Conservation (phyloP, 2,797 vertebrate species). For the Neosilurus mollespiculum region DNA sequence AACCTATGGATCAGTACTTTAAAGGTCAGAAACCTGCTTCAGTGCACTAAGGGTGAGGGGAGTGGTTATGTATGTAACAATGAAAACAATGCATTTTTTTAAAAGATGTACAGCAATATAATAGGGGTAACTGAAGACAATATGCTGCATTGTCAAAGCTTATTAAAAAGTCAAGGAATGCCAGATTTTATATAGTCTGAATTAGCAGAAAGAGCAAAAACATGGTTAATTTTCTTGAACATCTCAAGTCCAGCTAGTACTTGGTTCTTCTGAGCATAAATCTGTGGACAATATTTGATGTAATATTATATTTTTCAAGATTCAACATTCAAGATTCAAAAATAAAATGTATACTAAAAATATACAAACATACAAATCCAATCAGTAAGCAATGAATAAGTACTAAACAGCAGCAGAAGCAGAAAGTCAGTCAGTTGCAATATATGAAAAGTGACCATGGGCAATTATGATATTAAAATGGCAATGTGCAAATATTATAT, state of each 20-base stretch:
- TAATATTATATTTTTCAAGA: background rate
- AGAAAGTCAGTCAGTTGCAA: too few relatives aligned
- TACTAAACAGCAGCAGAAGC: too few relatives aligned
- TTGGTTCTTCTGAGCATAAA: background rate
- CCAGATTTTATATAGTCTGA: background rate
- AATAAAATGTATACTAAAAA: too few relatives aligned
- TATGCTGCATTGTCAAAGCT: background rate
- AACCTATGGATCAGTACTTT: background rate
- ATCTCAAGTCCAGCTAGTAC: background rate
- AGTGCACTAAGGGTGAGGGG: background rate
- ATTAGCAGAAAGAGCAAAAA: background rate
- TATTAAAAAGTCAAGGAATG: background rate
- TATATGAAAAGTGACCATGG: too few relatives aligned
- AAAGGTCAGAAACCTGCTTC: background rate
- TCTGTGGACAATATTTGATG: background rate
- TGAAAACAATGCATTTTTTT: background rate
- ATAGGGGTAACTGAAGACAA: background rate
- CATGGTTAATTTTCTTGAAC: background rate
- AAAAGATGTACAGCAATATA: background rate
- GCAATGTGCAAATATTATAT: too few relatives aligned
- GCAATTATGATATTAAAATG: too few relatives aligned
- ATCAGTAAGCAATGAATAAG: too few relatives aligned
- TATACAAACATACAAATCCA: too few relatives aligned
- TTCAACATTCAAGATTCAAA: too few relatives aligned
- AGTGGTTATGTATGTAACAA: conserved; percentile 7